These are phyloP conservation scores for Hymenopus coronatus DNA, from an alignment of 2,888 invertebrate genomes.

Conservation along the genomic window DNA sequence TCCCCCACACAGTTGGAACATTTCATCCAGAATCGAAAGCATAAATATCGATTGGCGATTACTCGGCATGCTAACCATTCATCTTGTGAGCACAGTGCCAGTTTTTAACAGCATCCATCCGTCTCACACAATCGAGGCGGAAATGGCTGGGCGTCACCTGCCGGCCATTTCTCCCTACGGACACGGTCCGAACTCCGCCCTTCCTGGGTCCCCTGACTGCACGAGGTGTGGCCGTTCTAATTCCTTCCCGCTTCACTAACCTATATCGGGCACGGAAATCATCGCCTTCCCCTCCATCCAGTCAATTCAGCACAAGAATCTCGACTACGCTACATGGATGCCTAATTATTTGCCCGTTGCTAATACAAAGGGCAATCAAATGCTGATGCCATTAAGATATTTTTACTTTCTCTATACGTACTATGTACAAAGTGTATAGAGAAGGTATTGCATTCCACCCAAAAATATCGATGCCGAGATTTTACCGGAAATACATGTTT, in stretches of 20 bases:
- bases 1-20: background rate
- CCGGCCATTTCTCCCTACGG: background rate
- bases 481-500: too few relatives aligned
- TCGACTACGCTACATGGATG: too few relatives aligned
- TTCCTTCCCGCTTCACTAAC: background rate
- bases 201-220: background rate
- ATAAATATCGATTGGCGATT: background rate
- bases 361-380: too few relatives aligned
- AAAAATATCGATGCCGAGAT: too few relatives aligned
- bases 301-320: too few relatives aligned
- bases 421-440: too few relatives aligned
- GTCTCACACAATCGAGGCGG: background rate
- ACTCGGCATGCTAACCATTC: background rate
- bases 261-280: background rate
- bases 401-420: too few relatives aligned
- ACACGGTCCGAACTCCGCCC: background rate
- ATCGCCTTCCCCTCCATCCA: background rate
- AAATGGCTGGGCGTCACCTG: background rate
- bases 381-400: too few relatives aligned
- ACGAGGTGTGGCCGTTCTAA: background rate
- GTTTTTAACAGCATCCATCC: background rate
- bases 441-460: too few relatives aligned
- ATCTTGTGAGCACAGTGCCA: background rate
- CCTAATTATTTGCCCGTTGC: too few relatives aligned
- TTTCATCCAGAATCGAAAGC: background rate